A percentile compares a stretch with the other conserved stretches of the same genome.
These are phyloP conservation scores for Meganola albula DNA, from an alignment of 2,888 invertebrate genomes.

Conservation along the genomic window DNA sequence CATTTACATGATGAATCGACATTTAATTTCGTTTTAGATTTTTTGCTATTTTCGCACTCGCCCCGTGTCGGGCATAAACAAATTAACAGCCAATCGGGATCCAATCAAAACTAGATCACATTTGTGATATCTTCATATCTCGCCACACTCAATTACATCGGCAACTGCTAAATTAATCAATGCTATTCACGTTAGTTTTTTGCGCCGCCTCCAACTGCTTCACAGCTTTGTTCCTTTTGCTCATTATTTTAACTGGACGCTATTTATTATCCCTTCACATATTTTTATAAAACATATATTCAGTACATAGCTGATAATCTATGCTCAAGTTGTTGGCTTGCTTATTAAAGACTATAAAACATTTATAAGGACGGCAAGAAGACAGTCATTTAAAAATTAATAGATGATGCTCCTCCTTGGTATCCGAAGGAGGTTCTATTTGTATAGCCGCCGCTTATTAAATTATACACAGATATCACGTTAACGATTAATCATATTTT, in stretches of 20 bases:
- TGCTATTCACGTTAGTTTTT: constrained; percentile 33
- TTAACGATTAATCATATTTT: too few relatives aligned
- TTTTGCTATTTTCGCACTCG: constrained; percentile 27
- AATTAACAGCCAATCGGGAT: constrained; percentile 56
- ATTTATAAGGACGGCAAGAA: constrained; percentile 9
- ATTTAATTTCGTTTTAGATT: constrained; percentile 31
- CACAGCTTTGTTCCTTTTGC: neutral
- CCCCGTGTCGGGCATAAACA: constrained; percentile 37
- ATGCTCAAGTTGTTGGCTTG: too few relatives aligned
- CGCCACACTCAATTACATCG: constrained; percentile 42
- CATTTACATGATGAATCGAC: constrained; percentile 33
- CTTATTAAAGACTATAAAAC: too few relatives aligned
- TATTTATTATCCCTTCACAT: constrained; percentile 15
- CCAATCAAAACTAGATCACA: constrained; percentile 58
- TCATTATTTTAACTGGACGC: constrained; percentile 6
- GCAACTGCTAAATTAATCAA: constrained; percentile 51
- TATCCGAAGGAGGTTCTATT: constrained; percentile 2
- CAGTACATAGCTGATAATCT: constrained; percentile 5
- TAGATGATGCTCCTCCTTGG: too few relatives aligned
- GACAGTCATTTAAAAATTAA: too few relatives aligned
- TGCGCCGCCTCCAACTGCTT: constrained; percentile 8
- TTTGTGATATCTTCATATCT: constrained; percentile 60
- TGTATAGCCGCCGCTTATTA: constrained; percentile 3
- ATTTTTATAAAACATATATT: constrained; percentile 9
- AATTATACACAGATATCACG: too few relatives aligned